Evolutionary conservation across 2,797 vertebrate genomes (phyloP).

Genomic region (Epinephelus coioides): DNA sequence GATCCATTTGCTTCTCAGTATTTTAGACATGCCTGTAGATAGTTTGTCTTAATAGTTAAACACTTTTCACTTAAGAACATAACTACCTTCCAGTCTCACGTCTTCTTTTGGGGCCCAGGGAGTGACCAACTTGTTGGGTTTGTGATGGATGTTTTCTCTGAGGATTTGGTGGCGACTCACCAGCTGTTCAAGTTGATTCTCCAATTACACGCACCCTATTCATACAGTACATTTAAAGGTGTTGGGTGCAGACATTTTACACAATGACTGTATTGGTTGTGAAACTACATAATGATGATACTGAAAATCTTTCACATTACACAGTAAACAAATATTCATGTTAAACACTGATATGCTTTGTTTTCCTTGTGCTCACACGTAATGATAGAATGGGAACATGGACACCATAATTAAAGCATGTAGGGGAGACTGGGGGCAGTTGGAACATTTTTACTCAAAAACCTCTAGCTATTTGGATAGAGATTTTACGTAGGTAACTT

Average conservation of each 20-base stretch:
- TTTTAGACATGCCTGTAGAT: slow-evolving; percentile 20
- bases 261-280: not conserved
- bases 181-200: not conserved
- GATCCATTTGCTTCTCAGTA: slow-evolving; percentile 8
- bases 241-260: not conserved
- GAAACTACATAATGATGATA: not conserved
- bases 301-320: too few species aligned
- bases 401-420: slow-evolving; percentile 15
- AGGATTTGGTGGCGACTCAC: slow-evolving; percentile 16
- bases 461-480: too few species aligned
- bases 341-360: not conserved
- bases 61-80: slow-evolving; percentile 24
- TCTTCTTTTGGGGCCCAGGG: slow-evolving; percentile 6
- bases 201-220: not conserved
- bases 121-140: not conserved
- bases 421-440: too few species aligned
- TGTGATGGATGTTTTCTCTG: slow-evolving; percentile 4
- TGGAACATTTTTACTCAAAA: too few species aligned
- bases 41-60: slow-evolving; percentile 16
- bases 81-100: not conserved
- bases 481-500: too few species aligned
- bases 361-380: not conserved
- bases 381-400: slow-evolving; percentile 13
- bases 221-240: not conserved
- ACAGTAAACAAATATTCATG: too few species aligned